Evolutionary conservation across 1,140 invertebrate genomes (phyloP), one percentile per base, ranked within the genome.

Genomic region (Drosophila sproati): DNA sequence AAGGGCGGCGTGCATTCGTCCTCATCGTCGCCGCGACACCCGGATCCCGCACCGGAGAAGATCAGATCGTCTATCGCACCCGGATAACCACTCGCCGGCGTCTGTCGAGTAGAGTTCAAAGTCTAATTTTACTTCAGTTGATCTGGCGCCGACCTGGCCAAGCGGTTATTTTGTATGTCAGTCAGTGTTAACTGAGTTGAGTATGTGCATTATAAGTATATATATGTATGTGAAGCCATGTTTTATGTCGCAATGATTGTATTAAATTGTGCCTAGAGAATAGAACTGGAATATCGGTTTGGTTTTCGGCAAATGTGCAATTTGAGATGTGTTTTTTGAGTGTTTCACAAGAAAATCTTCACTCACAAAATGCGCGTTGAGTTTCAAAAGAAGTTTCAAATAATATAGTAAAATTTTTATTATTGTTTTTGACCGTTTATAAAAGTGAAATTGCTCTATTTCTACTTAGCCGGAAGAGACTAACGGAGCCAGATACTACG

Each of bases 21-120:
- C 91, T 98, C 97, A 88, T 97, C 96, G 85, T 97, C 96, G 71
- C 96, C 95, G 35, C 96, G 94, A 91, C 97, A 98, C 0, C 97
- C 97, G 10, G 97, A 97, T 7, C 97, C 97, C 4, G 97, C 97
- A 20, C 97, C 97, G 4, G 97, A 98, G 92, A 97, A 98, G 64
- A 98, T 96, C 34, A 98, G 93, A 86, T 98, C 97, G 82, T 98
- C 97, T 80, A 96, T 94, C 2, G 96, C 95, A 3, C 96, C 96
- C 1, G 95, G 95, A 83, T 95, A 96, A 3, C 96, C 96, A 20
- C 96, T 97, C 4, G 97, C 95, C 7, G 97, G 96, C n/a, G 96
- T 97, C 96, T 97, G 92, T 80, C 78, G 85, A 88, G 85, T 89
- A 88, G 80, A 89, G 54, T 88, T 88, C 71, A 87, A 77, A 75